Percentiles rank a stretch among this genome's conserved stretches.
These are phyloP conservation scores for Arvicola amphibius DNA, from an alignment of 2,797 vertebrate genomes.

Conservation along the genomic window DNA sequence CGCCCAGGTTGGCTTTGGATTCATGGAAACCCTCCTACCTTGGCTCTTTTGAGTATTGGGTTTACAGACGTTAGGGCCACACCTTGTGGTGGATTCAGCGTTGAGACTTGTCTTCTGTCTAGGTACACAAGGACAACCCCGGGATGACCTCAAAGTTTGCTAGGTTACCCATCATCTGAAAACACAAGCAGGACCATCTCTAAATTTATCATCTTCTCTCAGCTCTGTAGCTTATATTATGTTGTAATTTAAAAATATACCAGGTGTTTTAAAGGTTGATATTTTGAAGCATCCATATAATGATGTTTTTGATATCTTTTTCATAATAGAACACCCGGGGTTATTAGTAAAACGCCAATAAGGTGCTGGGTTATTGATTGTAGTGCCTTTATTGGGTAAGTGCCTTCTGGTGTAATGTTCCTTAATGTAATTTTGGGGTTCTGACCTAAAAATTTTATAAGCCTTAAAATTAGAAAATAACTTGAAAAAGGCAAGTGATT, in stretches of 20 bases:
- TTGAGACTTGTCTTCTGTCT: background rate
- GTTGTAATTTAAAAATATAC: conserved; percentile 66
- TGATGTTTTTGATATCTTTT: conserved; percentile 69
- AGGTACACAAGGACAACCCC: background rate
- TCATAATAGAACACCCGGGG: conserved; percentile 79
- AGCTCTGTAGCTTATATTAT: conserved; percentile 19
- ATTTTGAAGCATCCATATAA: conserved; percentile 44
- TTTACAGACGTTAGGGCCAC: background rate
- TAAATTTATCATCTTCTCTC: conserved; percentile 20
- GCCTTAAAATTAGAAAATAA: conserved; percentile 76
- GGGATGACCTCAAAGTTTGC: background rate
- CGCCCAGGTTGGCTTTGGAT: background rate
- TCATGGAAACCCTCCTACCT: background rate
- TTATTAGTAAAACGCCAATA: conserved; percentile 84
- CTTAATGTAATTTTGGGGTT: conserved; percentile 48
- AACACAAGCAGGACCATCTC: background rate
- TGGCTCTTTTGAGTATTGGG: background rate
- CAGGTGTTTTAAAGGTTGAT: conserved; percentile 37
- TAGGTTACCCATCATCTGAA: background rate
- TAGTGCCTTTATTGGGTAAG: conserved; percentile 67
- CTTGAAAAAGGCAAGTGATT: conserved; percentile 47
- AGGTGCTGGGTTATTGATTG: conserved; percentile 75
- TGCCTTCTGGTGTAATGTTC: conserved; percentile 41
- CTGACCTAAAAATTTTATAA: conserved; percentile 60
- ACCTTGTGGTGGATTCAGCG: background rate